Base-by-base conservation (phyloP, 2,888 invertebrate genomes). In the Polymixis flavicincta region DNA sequence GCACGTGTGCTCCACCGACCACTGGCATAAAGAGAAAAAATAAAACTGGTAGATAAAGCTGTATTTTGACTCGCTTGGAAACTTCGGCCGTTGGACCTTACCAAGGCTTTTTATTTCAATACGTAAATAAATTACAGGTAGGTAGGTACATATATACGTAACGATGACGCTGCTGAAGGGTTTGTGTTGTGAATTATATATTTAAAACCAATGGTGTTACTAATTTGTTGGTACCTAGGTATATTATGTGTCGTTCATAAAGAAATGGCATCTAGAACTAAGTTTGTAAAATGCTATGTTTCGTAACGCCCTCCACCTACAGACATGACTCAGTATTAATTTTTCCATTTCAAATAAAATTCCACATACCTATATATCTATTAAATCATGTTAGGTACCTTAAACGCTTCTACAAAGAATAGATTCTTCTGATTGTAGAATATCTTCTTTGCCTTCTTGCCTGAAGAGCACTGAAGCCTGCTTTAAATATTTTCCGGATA, bases 1-100 rank as follows among this genome's bases (percentile, higher is more conserved):
- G 89, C 89, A 90, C 89, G 89, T 90, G 90, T 89, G 85, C 68
- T 80, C 73, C 76, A 63, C 71, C 80, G 79, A 78, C 83, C 78
- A 80, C 80, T 81, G 55, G 70, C 59, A 80, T 79, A 82, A 85
- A 85, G 28, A 82, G 75, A 85, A 80, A 82, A 87, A 87, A 88
- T 74, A 85, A 88, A 85, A 79, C 80, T 87, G 76, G 83, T 80
- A 88, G 83, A 88, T 88, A 85, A 79, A 78, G 73, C 70, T 64
- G 68, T 87, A 88, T 85, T 87, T 82, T 85, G 83, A 87, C 78
- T 87, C 78, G 78, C 60, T 80, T 73, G 72, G 65, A 78, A 69
- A 71, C 81, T 75, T 78, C 69, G 76, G 67, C 67, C 65, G 73
- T 74, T 78, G 74, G 68, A 75, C 61, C 70, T 68, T 22, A 59